phyloP scores from a whole-genome alignment of 2,888 invertebrate species.

The Encarsia formosa region DNA sequence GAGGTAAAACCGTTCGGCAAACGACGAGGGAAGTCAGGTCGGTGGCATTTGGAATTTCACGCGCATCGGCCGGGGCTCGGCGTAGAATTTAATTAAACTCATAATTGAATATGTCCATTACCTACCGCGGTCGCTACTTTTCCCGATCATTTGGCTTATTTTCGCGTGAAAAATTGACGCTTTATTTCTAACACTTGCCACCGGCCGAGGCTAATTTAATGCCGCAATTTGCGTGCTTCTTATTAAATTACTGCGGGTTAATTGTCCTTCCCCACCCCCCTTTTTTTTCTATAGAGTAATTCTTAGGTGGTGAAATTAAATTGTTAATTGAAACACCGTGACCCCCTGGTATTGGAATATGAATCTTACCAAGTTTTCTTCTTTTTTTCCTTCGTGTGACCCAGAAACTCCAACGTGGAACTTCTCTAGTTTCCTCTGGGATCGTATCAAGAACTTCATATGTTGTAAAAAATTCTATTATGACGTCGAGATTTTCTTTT shows the following conservation, averaged over 20 bases:
- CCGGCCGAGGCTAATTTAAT: not conserved
- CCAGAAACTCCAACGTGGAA: too few species aligned
- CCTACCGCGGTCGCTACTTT: slow-evolving; percentile 16
- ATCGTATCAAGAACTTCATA: too few species aligned
- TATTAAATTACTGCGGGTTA: slow-evolving; percentile 35
- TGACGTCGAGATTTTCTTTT: too few species aligned
- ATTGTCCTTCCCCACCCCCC: too few species aligned
- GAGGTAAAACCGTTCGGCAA: slow-evolving; percentile 10
- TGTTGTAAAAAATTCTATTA: too few species aligned
- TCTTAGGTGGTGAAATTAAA: too few species aligned
- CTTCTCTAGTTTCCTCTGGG: too few species aligned
- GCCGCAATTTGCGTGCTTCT: slow-evolving; percentile 32
- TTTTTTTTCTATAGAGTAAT: slow-evolving; percentile 1
- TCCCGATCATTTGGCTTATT: too few species aligned
- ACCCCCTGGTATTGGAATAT: slow-evolving; percentile 11
- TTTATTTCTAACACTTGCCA: slow-evolving; percentile 8
- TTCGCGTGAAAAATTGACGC: too few species aligned
- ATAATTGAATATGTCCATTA: slow-evolving; percentile 38
- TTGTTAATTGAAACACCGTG: slow-evolving; percentile 30
- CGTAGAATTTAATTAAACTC: slow-evolving; percentile 35
- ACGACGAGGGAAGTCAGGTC: too few species aligned
- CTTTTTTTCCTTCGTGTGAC: too few species aligned
- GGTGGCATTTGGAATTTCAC: slow-evolving; percentile 3
- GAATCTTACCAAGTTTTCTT: slow-evolving; percentile 9
- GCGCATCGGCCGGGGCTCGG: not conserved